A percentile compares a stretch with the other conserved stretches of the same genome.
Evolutionary conservation across 2,888 invertebrate species (phyloP).

Genomic region (Erebia palarica): DNA sequence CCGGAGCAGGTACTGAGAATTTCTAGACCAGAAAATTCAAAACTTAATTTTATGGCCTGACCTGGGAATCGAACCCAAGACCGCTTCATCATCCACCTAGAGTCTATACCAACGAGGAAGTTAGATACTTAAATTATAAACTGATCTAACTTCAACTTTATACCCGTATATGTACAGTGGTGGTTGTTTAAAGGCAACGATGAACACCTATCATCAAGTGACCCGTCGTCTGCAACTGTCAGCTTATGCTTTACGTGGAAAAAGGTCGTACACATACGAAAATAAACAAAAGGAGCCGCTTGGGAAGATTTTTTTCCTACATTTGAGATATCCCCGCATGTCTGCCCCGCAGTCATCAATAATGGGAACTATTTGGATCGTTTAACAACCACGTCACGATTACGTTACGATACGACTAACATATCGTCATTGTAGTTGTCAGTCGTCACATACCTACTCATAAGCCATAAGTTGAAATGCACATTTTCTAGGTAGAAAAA

Average conservation of each 20-base stretch:
- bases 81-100: no score
- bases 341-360: slow-evolving; percentile 50
- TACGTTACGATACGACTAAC: slow-evolving; percentile 35
- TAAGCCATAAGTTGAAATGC: no score
- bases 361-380: slow-evolving; percentile 44
- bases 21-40: no score
- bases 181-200: background rate
- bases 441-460: no score
- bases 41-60: no score
- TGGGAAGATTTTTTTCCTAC: slow-evolving; percentile 32
- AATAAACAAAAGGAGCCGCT: slow-evolving; percentile 30
- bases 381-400: slow-evolving; percentile 37
- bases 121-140: no score
- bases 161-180: background rate
- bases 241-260: slow-evolving; percentile 5
- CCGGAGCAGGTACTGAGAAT: no score
- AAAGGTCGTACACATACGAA: slow-evolving; percentile 8
- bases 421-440: no score
- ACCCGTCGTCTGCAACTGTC: slow-evolving; percentile 17
- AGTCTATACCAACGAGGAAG: no score
- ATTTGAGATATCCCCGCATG: slow-evolving; percentile 45
- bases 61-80: no score
- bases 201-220: slow-evolving; percentile 10
- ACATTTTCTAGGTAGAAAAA: no score
- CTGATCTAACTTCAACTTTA: no score